These are phyloP conservation scores for Adelognathus sp. DNA, from an alignment of 2,888 invertebrate genomes.

Conservation along the genomic window DNA sequence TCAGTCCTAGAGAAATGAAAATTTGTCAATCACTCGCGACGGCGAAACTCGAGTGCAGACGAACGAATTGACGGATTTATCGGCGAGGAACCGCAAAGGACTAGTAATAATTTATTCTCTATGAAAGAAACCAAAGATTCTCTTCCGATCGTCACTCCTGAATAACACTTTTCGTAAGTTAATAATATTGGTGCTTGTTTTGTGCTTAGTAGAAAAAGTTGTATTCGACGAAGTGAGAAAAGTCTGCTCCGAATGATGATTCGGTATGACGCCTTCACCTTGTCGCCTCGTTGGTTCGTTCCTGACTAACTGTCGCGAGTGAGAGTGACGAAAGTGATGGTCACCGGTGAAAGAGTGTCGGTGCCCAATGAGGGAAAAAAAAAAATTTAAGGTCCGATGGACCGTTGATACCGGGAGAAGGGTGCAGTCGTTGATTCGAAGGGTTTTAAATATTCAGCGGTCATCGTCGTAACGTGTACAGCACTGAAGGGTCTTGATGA, in stretches of 20 bases:
- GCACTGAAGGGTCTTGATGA: slow-evolving; percentile 73
- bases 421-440: slow-evolving; percentile 6
- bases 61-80: background rate
- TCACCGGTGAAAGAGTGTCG: slow-evolving; percentile 12
- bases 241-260: background rate
- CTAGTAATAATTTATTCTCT: too few species aligned
- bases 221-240: background rate
- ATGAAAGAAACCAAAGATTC: too few species aligned
- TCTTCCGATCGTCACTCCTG: too few species aligned
- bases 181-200: too few species aligned
- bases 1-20: background rate
- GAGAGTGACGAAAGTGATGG: background rate
- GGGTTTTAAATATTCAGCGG: slow-evolving; percentile 62
- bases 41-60: too few species aligned
- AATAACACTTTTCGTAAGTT: too few species aligned
- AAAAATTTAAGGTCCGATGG: background rate
- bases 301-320: background rate
- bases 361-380: background rate
- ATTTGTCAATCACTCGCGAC: slow-evolving; percentile 18
- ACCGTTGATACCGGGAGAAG: background rate
- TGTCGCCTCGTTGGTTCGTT: background rate
- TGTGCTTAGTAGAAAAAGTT: too few species aligned
- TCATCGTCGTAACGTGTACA: slow-evolving; percentile 68
- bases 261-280: background rate
- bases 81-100: background rate